phyloP scores from a whole-genome alignment of 2,888 invertebrate genomes.

The Melanostoma mellinum region DNA sequence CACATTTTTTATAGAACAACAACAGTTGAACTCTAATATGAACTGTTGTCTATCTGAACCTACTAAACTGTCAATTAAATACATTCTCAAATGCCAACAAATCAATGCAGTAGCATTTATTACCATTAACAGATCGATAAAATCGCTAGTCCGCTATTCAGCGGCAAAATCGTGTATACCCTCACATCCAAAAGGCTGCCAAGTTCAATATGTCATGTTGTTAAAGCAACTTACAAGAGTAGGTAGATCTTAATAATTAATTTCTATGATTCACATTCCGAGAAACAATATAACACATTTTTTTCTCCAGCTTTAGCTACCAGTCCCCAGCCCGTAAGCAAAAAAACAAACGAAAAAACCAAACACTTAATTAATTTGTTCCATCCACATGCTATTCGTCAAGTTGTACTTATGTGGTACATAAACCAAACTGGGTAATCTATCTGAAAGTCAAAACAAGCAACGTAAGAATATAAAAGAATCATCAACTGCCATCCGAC shows the following conservation, averaged over 20 bases:
- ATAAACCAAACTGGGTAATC: slow-evolving; percentile 51
- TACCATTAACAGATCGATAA: slow-evolving; percentile 68
- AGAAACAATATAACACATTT: slow-evolving; percentile 41
- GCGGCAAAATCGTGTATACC: slow-evolving; percentile 44
- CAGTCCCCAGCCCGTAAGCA: background rate
- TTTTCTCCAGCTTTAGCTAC: background rate
- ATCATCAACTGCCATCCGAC: slow-evolving; percentile 44
- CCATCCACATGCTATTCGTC: slow-evolving; percentile 62
- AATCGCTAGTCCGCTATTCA: slow-evolving; percentile 45
- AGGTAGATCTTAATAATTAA: slow-evolving; percentile 62
- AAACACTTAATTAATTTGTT: slow-evolving; percentile 63
- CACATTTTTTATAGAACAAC: no score
- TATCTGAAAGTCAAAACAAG: slow-evolving; percentile 35
- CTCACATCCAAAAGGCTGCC: slow-evolving; percentile 38
- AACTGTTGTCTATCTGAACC: no score
- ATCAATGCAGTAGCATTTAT: slow-evolving; percentile 51
- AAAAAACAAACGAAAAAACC: slow-evolving; percentile 12
- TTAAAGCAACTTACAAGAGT: slow-evolving; percentile 51
- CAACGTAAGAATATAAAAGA: slow-evolving; percentile 42
- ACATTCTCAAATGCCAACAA: slow-evolving; percentile 17
- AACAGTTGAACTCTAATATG: no score
- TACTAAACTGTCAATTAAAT: no score
- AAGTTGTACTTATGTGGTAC: slow-evolving; percentile 52
- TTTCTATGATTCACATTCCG: slow-evolving; percentile 26
- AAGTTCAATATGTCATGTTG: slow-evolving; percentile 66